Base-by-base conservation (phyloP, 2,797 vertebrate species). In the Danio jaintianensis region DNA sequence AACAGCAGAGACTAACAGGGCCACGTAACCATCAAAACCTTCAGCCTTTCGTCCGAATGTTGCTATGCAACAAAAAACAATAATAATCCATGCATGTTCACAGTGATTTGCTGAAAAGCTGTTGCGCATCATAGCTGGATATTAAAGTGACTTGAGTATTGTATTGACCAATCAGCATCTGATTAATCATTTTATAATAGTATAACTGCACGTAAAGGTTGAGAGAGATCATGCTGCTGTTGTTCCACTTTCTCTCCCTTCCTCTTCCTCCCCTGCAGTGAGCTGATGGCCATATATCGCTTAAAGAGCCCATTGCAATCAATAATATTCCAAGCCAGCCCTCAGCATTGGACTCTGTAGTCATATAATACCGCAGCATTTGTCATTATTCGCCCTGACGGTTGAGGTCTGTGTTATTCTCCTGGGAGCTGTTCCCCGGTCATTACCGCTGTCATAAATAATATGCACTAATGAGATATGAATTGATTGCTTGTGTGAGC, bases 371-470 rank as follows among this genome's bases (percentile, higher is more conserved):
- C 93, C 94, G 93, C 93, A 94, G 93, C 93, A 94, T 94, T 94
- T 93, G 92, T 96, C 94, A 95, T 95, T 93, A 94, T 91, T 93
- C 93, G 90, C 88, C 79, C 90, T 93, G 94, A 89, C 91, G 95
- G 92, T 91, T 93, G 93, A 95, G 91, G 88, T 90, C 91, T 93
- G 90, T 84, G 88, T 92, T 92, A 91, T 74, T 83, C 92, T 91
- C 89, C 84, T 45, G 83, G 89, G 93, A 93, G 91, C 58, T 83
- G 87, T 89, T 90, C 87, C 89, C 91, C 80, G 88, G 90, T 90
- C 88, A 90, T 94, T 92, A 93, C 91, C 89, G 88, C 91, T 93
- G 94, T 93, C 93, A 95, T 96, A 96, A 96, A 96, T 96, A 96
- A 94, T 93, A 93, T 70, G 90, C 89, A 87, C 89, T 96, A 96